Evolutionary conservation across 1,140 invertebrate genomes (phyloP), one percentile per base, ranked within the genome.

Genomic region (Pseudobourletiella spinata): DNA sequence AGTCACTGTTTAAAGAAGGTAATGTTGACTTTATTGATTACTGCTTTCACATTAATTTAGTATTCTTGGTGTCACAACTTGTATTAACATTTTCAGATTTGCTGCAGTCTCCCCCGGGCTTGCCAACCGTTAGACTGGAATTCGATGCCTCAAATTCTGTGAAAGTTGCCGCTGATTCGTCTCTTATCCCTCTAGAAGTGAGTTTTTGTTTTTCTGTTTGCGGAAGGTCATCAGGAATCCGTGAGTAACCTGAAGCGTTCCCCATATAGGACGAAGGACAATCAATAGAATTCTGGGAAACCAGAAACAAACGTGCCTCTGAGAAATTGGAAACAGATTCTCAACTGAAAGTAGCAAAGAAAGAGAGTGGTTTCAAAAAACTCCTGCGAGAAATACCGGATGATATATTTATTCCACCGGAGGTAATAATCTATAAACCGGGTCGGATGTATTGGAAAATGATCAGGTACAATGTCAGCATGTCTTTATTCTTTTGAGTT

Each of bases 1-100:
- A 77, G 39, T 71, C 80, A 39, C 76, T 79, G 56, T 77, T 82
- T 68, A 77, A 78, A 39, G 77, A 77, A 11, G 76, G 79, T 71
- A 65, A 48, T 11, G 56, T 63, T 14, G 62, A 14, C 11, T 14
- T 42, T n/a, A n/a, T 42, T 42, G 35, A 18, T 14, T 18, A 14
- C 18, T 18, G 18, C 18, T 42, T 14, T 18, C 11, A 42, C 35
- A 42, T 18, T 14, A 42, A 18, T 14, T 42, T 42, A 18, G 18
- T 18, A n/a, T n/a, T n/a, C n/a, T n/a, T n/a, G n/a, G n/a, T n/a
- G n/a, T n/a, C n/a, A n/a, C n/a, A n/a, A n/a, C n/a, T n/a, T n/a
- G n/a, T n/a, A n/a, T n/a, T n/a, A n/a, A n/a, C n/a, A n/a, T n/a
- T n/a, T 11, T 39, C n/a, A 39, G 32, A 39, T n/a, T 39, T 39